Base-by-base conservation (phyloP, 2,797 vertebrate species). In the Alauda arvensis region DNA sequence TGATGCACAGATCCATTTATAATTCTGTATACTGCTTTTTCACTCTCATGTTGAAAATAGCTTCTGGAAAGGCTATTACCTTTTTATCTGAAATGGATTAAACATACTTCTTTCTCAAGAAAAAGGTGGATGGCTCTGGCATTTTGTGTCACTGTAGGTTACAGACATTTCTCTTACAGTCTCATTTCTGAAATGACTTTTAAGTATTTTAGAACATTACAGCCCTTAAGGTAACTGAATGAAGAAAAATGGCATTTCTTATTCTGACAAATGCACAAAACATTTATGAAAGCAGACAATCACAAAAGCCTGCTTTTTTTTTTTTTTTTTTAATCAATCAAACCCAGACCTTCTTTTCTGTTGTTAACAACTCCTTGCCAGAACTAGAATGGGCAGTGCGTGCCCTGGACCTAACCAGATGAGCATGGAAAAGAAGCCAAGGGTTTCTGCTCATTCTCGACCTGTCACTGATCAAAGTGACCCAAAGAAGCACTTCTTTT, bases 391-490 rank as follows among this genome's bases (percentile, higher is more conserved):
- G 74, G 91, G 79, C 75, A 94, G 89, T 95, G 91, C 72, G 45
- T 91, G 61, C 92, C 92, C 84, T 92, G 81, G 93, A 94, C 69
- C 92, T 83, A 69, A 88, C 82, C 72, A 96, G 87, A 95, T 77
- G 86, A 95, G 86, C 88, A 93, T 75, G 85, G 84, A 95, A 96
- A 92, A 92, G 90, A 93, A 96, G 96, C 95, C 96, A 97, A 97
- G 89, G 95, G 95, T 97, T 97, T 98, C 98, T 98, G 98, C 97
- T 97, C 97, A 98, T 96, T 97, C 97, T 98, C 97, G 95, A 98
- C 97, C 97, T 98, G 97, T 98, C 98, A 98, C 97, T 98, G 98
- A 98, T 98, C 97, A 98, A 97, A 98, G 98, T 96, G 90, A 93
- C 94, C 87, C 95, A 96, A 96, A 97, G 94, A 97, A 97, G 96